Evolutionary conservation across 2,113 vertebrate genomes (phyloP).

Genomic region (Triplophysa rosa): DNA sequence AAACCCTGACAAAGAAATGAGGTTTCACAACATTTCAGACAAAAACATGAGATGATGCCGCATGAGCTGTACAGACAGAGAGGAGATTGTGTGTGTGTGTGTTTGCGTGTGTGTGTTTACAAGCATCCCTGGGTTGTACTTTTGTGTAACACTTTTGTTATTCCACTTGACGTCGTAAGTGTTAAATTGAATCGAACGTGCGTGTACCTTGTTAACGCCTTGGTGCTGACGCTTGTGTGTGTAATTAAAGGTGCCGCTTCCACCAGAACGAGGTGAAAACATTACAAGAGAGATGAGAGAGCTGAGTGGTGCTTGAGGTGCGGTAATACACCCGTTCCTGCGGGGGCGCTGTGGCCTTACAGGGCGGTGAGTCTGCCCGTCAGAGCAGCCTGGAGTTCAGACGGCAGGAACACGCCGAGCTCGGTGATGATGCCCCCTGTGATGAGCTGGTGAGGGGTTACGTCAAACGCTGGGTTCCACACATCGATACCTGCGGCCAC

Average conservation of each 20-base stretch:
- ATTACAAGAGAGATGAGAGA: not conserved
- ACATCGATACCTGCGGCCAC: constrained; percentile 80
- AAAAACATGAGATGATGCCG: constrained; percentile 13
- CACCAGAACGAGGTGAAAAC: constrained; percentile 17
- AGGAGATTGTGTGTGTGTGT: constrained; percentile 22
- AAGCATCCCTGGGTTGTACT: constrained; percentile 29
- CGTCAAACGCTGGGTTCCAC: constrained; percentile 92
- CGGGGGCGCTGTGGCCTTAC: constrained; percentile 58
- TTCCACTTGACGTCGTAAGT: constrained; percentile 23
- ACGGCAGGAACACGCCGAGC: constrained; percentile 83
- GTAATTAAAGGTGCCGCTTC: constrained; percentile 24
- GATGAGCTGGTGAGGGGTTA: constrained; percentile 89
- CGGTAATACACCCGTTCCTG: constrained; percentile 60
- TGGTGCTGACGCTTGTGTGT: not conserved
- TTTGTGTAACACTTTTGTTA: constrained; percentile 18
- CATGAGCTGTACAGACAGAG: constrained; percentile 16
- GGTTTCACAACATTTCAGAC: constrained; percentile 11
- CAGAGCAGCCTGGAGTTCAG: constrained; percentile 81
- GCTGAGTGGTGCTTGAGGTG: constrained; percentile 48
- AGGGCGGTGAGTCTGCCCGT: constrained; percentile 80
- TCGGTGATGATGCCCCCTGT: constrained; percentile 92
- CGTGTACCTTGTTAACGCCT: constrained; percentile 13
- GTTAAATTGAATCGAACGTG: constrained; percentile 14
- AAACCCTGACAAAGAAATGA: constrained; percentile 13
- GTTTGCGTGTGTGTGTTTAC: constrained; percentile 5